These are phyloP conservation scores for Anhinga rufa DNA, from an alignment of 2,113 vertebrate genomes.

Conservation along the genomic window DNA sequence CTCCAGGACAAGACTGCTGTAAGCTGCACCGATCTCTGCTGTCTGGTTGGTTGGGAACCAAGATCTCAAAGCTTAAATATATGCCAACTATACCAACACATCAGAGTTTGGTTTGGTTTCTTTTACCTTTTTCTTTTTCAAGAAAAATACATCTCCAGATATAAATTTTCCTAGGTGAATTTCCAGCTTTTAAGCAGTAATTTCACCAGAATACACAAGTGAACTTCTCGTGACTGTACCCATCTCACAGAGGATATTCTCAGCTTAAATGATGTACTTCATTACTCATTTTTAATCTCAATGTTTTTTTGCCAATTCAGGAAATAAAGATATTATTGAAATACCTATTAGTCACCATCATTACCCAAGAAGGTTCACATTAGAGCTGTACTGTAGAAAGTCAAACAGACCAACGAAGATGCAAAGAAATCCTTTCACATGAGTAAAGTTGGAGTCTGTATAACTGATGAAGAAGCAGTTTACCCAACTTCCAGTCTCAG, in stretches of 20 bases:
- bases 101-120: not conserved
- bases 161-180: not conserved
- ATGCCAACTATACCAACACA: not conserved
- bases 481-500: not conserved
- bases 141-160: not conserved
- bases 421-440: not conserved
- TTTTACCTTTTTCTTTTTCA: not conserved
- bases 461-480: not conserved
- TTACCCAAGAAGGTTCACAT: not conserved
- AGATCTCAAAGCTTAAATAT: not conserved
- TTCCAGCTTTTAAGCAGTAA: not conserved
- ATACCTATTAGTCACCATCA: not conserved
- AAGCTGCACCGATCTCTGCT: rapidly evolving
- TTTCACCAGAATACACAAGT: not conserved
- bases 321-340: not conserved
- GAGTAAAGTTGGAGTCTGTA: not conserved
- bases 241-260: not conserved
- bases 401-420: not conserved
- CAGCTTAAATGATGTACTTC: not conserved
- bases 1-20: not conserved
- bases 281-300: not conserved
- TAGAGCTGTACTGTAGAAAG: not conserved
- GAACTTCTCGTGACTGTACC: not conserved
- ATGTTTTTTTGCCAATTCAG: not conserved
- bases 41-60: not conserved